Evolutionary conservation across 35 echinoderm and acorn worm species (phyloP).

Genomic region (Eucidaris tribuloides): DNA sequence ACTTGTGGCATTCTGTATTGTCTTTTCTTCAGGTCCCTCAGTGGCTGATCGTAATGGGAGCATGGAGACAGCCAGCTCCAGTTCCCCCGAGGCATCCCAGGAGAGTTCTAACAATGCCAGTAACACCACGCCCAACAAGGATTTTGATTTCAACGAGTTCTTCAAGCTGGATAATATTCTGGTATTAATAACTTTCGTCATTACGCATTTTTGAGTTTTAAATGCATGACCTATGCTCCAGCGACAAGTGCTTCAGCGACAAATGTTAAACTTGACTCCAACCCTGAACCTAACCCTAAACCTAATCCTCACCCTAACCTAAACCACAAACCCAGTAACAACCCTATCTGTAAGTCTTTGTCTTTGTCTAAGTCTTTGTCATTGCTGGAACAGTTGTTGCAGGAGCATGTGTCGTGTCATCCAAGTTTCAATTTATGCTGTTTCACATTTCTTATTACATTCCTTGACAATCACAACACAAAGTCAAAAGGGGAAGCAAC

Average conservation of each 20-base stretch:
- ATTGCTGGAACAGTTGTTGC: no score
- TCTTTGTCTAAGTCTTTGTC: no score
- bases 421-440: no score
- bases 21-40: constrained; percentile 12
- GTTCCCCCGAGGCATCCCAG: constrained; percentile 33
- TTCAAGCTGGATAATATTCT: constrained; percentile 87
- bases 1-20: neutral
- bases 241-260: neutral
- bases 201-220: neutral
- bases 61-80: constrained; percentile 57
- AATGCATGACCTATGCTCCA: neutral
- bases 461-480: no score
- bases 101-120: constrained; percentile 21
- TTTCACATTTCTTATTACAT: no score
- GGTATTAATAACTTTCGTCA: constrained; percentile 22
- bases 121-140: constrained; percentile 31
- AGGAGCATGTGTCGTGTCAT: no score
- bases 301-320: no score
- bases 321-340: neutral
- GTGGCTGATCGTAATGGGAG: constrained; percentile 66
- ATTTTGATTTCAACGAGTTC: constrained; percentile 97
- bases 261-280: no score
- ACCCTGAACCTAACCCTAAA: no score
- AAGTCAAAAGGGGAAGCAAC: no score
- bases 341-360: neutral